Evolutionary conservation across 2,888 invertebrate species (phyloP).

Genomic region (Troides oblongomaculatus): DNA sequence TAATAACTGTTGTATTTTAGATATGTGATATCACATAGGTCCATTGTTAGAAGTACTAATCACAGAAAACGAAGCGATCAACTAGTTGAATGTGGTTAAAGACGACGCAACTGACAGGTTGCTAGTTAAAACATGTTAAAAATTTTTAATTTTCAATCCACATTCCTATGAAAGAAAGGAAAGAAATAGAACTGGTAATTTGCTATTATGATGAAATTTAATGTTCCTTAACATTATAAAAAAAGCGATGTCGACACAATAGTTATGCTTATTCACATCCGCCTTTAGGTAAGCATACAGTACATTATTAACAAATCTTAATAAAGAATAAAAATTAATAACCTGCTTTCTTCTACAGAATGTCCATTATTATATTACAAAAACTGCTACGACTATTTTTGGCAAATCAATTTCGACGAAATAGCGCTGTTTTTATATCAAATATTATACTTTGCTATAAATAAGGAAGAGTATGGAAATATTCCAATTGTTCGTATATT

Average conservation of each 20-base stretch:
- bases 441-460: neutral
- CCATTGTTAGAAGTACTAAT: constrained; percentile 25
- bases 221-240: constrained; percentile 33
- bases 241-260: constrained; percentile 54
- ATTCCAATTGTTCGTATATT: too few relatives aligned
- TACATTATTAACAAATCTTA: constrained; percentile 47
- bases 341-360: constrained; percentile 44
- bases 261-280: constrained; percentile 61
- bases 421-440: neutral
- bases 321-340: constrained; percentile 46
- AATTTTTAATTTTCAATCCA: constrained; percentile 48
- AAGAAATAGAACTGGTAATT: constrained; percentile 14
- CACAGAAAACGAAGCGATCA: constrained; percentile 31
- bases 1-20: neutral
- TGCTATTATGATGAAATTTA: constrained; percentile 43
- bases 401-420: constrained; percentile 7
- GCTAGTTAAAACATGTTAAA: constrained; percentile 54
- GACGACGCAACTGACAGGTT: constrained; percentile 46
- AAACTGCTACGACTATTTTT: constrained; percentile 9
- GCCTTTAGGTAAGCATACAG: constrained; percentile 46
- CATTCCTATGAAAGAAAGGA: constrained; percentile 37
- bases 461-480: too few relatives aligned
- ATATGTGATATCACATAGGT: neutral
- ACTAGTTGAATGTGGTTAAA: constrained; percentile 23
- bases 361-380: constrained; percentile 19